These are phyloP conservation scores for Tipula helvola DNA, from an alignment of 2,888 invertebrate genomes.

Conservation along the genomic window DNA sequence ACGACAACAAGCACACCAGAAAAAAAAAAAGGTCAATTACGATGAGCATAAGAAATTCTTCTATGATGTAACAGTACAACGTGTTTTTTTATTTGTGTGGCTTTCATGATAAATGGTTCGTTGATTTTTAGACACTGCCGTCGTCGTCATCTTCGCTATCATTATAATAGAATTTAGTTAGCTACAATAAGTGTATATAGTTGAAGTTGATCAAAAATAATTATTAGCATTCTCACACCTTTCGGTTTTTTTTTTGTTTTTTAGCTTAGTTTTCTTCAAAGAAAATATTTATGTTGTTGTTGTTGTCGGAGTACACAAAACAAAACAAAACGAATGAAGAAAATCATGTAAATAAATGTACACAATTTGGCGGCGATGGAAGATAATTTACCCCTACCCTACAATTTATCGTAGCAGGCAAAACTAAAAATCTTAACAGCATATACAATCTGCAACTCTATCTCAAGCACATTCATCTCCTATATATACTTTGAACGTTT, in stretches of 20 bases:
- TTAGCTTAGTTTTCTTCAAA: background rate
- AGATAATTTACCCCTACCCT: background rate
- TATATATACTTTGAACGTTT: background rate
- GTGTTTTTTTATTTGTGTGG: background rate
- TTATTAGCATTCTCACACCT: conserved; percentile 4
- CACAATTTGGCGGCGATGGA: background rate
- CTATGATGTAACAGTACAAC: background rate
- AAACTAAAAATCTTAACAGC: background rate
- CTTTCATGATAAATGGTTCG: background rate
- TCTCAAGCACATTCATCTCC: background rate
- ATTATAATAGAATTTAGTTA: background rate
- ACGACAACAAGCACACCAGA: background rate
- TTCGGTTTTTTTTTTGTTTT: background rate
- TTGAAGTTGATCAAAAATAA: background rate
- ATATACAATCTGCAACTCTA: background rate
- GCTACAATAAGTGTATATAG: background rate
- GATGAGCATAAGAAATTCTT: background rate
- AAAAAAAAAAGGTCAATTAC: background rate
- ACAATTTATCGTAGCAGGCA: background rate
- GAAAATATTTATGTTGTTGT: background rate
- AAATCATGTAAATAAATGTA: background rate
- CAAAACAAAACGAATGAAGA: background rate
- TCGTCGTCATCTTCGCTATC: background rate
- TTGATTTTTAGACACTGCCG: background rate
- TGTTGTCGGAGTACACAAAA: background rate